Evolutionary conservation across 2,113 vertebrate species (phyloP), one percentile per base, ranked within the genome.

Genomic region (Sphyrna mokarran): DNA sequence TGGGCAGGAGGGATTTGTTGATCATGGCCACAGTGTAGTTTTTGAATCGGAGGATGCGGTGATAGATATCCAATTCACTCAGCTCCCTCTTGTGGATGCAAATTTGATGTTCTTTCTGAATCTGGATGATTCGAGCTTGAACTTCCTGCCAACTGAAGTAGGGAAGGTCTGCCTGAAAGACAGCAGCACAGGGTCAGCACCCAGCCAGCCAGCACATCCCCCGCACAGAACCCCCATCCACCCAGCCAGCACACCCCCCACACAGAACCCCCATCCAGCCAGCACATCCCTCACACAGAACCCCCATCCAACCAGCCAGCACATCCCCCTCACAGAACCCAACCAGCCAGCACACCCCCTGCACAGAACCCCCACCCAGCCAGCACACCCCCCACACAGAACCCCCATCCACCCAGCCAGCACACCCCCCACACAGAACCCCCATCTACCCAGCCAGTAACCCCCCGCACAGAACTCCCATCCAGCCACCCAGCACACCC

Each of bases 1-100:
- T 98, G 9, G 99, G 99, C 96, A 99, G 98, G 80, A 99, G 98
- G 0, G 99, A 99, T 96, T 99, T 99, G 97, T 99, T 99, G 95
- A 99, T 98, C 98, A 99, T 98, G 0, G 99, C 99, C 95, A 99
- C 99, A 98, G 99, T 99, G 97, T 99, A 99, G 97, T 99, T 99
- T 96, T 99, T 99, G 97, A 99, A 99, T 95, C 99, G 99, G 95
- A 99, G 98, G 96, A 99, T 99, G 96, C 99, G 98, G 96, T 99
- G 99, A 97, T 99, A 99, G 96, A 99, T 98, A 96, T 99, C 99
- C 48, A 99, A 97, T 97, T 99, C 99, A 0, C 98, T 98, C 96
- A 99, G 97, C 96, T 99, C 99, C 66, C 99, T 99, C 97, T 99
- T 99, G 96, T 99, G 99, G 96, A 99, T 99, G 96, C 99, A 99